Percentiles rank a stretch among this genome's conserved stretches.
phyloP scores from a whole-genome alignment of 2,888 invertebrate species.

The Pegoplata infirma region DNA sequence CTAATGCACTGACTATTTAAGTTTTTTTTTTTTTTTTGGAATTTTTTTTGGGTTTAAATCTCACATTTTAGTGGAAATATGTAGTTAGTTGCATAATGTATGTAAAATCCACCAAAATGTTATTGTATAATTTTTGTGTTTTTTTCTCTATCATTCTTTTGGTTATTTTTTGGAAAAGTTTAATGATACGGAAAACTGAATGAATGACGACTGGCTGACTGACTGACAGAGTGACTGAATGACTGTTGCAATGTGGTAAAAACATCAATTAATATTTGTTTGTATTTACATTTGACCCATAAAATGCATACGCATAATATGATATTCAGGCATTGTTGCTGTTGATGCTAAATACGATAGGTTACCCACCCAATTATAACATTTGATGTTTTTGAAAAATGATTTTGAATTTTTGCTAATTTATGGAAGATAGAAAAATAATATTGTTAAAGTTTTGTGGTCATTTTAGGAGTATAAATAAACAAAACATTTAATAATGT shows the following conservation, averaged over 20 bases:
- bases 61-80: constrained; percentile 18
- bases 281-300: constrained; percentile 36
- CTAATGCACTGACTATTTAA: constrained; percentile 53
- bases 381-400: not conserved
- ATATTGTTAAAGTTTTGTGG: too few relatives aligned
- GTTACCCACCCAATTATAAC: not conserved
- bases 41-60: constrained; percentile 3
- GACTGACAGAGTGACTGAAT: not conserved
- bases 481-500: too few relatives aligned
- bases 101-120: constrained; percentile 27
- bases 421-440: too few relatives aligned
- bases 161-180: not conserved
- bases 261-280: constrained; percentile 9
- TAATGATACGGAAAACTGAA: constrained; percentile 28
- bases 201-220: constrained; percentile 2
- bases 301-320: constrained; percentile 1
- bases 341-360: not conserved
- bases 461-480: too few relatives aligned
- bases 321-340: too few relatives aligned
- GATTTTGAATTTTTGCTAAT: too few relatives aligned
- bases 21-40: not conserved
- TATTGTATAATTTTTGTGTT: not conserved
- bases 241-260: not conserved
- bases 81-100: constrained; percentile 18
- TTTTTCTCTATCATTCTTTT: not conserved